These are phyloP conservation scores for Fragum sueziense DNA, from an alignment of 2,888 invertebrate genomes.

Conservation along the genomic window DNA sequence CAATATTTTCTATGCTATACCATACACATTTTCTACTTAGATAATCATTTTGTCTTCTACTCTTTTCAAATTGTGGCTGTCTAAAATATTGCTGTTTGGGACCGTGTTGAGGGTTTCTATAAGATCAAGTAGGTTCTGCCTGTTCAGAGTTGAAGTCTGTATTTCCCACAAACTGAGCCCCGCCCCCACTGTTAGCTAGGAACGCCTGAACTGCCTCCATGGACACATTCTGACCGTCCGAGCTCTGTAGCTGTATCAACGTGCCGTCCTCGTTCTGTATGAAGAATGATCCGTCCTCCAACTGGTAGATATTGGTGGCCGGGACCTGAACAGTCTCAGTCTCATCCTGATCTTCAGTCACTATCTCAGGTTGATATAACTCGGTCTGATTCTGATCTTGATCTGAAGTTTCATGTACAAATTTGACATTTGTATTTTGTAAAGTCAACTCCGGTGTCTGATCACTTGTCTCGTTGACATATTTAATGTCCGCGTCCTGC, in stretches of 20 bases:
- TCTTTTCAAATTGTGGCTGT: neutral
- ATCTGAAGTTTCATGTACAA: neutral
- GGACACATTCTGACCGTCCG: slow-evolving; percentile 70
- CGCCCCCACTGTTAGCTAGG: slow-evolving; percentile 74
- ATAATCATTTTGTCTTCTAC: neutral
- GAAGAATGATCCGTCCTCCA: slow-evolving; percentile 77
- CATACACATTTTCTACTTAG: neutral
- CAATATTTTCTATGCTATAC: no score
- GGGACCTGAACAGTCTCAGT: slow-evolving; percentile 52
- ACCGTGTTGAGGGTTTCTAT: no score
- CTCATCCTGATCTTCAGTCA: neutral
- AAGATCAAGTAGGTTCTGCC: no score
- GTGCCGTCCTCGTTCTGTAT: slow-evolving; percentile 80
- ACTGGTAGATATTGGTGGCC: slow-evolving; percentile 74
- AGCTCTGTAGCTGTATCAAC: slow-evolving; percentile 78
- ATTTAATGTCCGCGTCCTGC: neutral
- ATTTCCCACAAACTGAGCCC: slow-evolving; percentile 64
- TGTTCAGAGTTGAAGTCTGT: no score
- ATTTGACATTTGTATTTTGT: neutral
- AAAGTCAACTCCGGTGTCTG: neutral
- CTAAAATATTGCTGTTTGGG: neutral
- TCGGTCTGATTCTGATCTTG: slow-evolving; percentile 6
- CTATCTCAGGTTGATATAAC: neutral
- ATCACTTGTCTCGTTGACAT: neutral
- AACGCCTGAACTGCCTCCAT: slow-evolving; percentile 81